A percentile compares a stretch with the other conserved stretches of the same genome.
Conservation (phyloP, 2,797 vertebrate genomes). For the Rhadinocentrus ornatus region DNA sequence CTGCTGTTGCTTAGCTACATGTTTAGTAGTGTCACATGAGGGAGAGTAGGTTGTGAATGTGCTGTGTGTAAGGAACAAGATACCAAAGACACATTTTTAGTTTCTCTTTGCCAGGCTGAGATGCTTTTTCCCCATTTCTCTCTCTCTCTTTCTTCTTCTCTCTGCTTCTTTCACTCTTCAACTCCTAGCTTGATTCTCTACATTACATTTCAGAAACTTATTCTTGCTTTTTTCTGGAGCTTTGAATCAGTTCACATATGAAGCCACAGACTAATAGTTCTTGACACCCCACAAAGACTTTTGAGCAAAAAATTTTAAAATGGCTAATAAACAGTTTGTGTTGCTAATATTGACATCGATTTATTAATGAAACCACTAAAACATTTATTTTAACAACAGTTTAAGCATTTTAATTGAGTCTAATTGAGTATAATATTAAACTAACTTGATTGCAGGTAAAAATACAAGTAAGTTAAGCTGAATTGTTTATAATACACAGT, state of each 20-base stretch:
- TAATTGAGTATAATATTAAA: no score
- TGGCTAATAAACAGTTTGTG: not conserved
- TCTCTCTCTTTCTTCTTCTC: conserved; percentile 10
- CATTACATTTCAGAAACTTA: not conserved
- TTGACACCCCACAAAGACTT: not conserved
- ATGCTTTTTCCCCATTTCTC: not conserved
- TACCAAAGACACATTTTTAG: conserved; percentile 66
- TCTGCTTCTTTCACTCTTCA: conserved; percentile 10
- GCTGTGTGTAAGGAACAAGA: conserved; percentile 70
- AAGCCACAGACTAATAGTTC: not conserved
- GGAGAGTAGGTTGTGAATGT: conserved; percentile 68
- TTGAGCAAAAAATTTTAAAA: not conserved
- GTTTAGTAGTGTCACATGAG: conserved; percentile 68
- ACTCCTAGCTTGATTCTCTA: conserved; percentile 5
- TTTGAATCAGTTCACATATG: not conserved
- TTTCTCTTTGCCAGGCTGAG: conserved; percentile 43
- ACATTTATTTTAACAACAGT: no score
- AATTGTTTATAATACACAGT: no score
- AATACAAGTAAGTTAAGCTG: no score
- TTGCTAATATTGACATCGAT: not conserved
- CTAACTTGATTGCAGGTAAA: no score
- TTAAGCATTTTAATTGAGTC: no score
- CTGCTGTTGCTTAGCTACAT: conserved; percentile 74
- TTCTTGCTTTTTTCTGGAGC: not conserved
- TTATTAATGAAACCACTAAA: not conserved